Conservation (phyloP, 30 jellyfish, hydroid and myxozoan genomes). For the Aurelia aurita complex sp. Pacific region DNA sequence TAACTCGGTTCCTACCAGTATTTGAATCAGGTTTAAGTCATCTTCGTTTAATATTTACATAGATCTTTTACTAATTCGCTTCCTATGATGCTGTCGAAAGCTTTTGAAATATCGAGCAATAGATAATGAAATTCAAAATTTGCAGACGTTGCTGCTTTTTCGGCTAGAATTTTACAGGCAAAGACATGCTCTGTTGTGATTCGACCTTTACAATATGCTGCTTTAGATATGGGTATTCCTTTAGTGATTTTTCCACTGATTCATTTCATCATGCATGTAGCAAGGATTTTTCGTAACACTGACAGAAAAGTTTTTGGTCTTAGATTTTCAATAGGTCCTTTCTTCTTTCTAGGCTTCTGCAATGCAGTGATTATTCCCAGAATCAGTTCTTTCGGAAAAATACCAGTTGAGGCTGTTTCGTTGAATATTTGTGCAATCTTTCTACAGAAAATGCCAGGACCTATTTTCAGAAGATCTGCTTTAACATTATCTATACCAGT, state of each 20-base stretch:
- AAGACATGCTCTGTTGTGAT: background rate
- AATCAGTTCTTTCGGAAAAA: background rate
- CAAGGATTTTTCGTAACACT: background rate
- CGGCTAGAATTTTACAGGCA: no score
- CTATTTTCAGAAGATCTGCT: constrained; percentile 14
- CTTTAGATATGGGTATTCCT: constrained; percentile 1
- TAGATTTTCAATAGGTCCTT: constrained; percentile 2
- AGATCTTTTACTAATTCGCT: constrained; percentile 1
- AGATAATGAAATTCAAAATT: no score
- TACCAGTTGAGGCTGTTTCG: constrained; percentile 17
- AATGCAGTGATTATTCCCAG: constrained; percentile 7
- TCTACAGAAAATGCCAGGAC: background rate
- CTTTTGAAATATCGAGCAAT: no score
- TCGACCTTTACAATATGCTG: background rate
- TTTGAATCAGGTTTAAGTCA: background rate
- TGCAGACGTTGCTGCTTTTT: no score
- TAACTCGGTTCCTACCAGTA: background rate
- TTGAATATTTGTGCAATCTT: constrained; percentile 20
- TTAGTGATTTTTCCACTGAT: background rate
- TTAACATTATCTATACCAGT: constrained; percentile 7
- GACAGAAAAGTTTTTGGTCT: background rate
- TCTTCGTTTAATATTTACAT: background rate
- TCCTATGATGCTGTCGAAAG: background rate
- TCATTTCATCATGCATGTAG: background rate
- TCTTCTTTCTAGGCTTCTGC: constrained; percentile 1